Evolutionary conservation across 2,797 vertebrate species (phyloP).

Genomic region (Anabacerthia variegaticeps): DNA sequence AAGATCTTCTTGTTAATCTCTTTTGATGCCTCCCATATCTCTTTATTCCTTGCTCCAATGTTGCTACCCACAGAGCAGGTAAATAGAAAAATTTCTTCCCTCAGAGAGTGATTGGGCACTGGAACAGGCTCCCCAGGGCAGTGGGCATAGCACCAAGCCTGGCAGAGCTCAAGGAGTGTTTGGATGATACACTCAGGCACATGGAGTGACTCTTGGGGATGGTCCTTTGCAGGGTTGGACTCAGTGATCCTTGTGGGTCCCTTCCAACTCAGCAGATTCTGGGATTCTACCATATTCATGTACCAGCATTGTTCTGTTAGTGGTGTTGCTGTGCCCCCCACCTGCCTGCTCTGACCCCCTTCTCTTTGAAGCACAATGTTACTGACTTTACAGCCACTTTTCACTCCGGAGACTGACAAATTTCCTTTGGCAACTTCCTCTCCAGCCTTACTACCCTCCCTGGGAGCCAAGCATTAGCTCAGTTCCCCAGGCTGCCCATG

Average conservation of each 20-base stretch:
- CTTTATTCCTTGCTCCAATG: not conserved
- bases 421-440: not conserved
- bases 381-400: not conserved
- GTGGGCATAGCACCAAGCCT: not conserved
- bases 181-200: not conserved
- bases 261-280: not conserved
- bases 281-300: not conserved
- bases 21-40: not conserved
- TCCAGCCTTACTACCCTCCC: not conserved
- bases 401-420: not conserved
- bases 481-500: not conserved
- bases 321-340: not conserved
- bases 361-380: not conserved
- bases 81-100: not conserved
- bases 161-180: not conserved
- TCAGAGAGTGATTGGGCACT: not conserved
- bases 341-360: not conserved
- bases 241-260: not conserved
- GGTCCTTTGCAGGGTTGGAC: not conserved
- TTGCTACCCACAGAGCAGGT: not conserved
- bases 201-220: not conserved
- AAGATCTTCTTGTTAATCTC: not conserved
- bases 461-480: not conserved
- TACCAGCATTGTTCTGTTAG: accelerated
- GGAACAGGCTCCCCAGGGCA: not conserved